These are phyloP conservation scores for Temnopleurus reevesii DNA, from an alignment of 53 echinoderm and acorn worm species.

Conservation along the genomic window DNA sequence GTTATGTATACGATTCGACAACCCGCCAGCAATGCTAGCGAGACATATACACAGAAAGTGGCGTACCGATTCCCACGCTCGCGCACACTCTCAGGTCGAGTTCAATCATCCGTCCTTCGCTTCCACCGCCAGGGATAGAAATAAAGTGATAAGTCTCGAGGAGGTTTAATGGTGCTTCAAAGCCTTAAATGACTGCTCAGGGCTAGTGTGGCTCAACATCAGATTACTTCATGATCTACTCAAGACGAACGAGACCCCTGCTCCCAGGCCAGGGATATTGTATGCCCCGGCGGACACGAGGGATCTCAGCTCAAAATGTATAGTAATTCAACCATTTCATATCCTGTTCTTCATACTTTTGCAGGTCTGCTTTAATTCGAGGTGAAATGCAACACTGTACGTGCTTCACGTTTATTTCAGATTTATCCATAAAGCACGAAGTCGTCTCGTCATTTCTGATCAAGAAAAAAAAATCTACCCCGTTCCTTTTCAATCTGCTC, in stretches of 20 bases:
- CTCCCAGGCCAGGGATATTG: slow-evolving; percentile 18
- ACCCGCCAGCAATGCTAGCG: slow-evolving; percentile 15
- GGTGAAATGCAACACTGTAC: slow-evolving; percentile 33
- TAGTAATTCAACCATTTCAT: neutral
- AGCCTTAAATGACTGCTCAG: slow-evolving; percentile 15
- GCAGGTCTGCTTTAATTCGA: slow-evolving; percentile 1
- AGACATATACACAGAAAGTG: neutral
- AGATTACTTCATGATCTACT: slow-evolving; percentile 50
- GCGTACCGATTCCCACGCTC: neutral
- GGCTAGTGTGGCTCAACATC: slow-evolving; percentile 1
- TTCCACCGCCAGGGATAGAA: slow-evolving; percentile 17
- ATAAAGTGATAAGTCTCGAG: slow-evolving; percentile 10
- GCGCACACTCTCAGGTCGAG: neutral
- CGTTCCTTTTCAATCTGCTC: slow-evolving; percentile 25
- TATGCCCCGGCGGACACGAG: neutral
- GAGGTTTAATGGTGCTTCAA: slow-evolving; percentile 29
- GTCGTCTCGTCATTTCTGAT: neutral
- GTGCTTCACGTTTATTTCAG: slow-evolving; percentile 14
- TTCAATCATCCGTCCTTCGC: neutral
- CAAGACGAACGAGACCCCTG: slow-evolving; percentile 32
- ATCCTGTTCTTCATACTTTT: slow-evolving; percentile 22
- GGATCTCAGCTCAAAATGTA: slow-evolving; percentile 13
- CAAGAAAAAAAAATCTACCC: neutral
- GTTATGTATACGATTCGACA: slow-evolving; percentile 39
- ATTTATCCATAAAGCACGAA: neutral